Evolutionary conservation across 2,113 vertebrate species (phyloP), one percentile per base, ranked within the genome.

Genomic region (Synchiropus splendidus): DNA sequence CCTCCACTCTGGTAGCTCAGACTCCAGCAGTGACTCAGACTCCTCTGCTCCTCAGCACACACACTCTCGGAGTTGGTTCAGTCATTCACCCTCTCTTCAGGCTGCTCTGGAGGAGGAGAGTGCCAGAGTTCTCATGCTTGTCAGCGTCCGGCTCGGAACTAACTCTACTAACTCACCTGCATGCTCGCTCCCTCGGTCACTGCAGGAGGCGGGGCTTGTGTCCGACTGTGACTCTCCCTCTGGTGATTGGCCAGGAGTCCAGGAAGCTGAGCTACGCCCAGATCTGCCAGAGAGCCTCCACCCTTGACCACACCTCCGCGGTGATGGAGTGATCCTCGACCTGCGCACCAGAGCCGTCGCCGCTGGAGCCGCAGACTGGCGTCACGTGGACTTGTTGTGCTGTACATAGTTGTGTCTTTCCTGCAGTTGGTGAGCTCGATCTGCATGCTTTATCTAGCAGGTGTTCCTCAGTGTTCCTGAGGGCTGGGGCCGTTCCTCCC

Each of bases 181-280:
- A 15, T 37, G 14, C 9, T 10, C 16, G 34, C 34, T 36, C 6
- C 12, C 14, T 36, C 14, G 34, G 12, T 16, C 14, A 9, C 10
- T 15, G 15, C 16, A 14, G 12, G 35, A 12, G 6, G 3, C n/a
- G 35, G 12, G 35, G 34, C 9, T 6, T 36, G 34, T 36, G 34
- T 13, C 13, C 14, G 36, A 37, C 36, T 12, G 18, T 45, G 18
- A 70, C n/a, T 4, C 8, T 6, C 12, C 5, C 6, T 4, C 4
- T 27, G 70, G 18, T 70, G 54, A 27, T 54, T 70, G 47, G n/a
- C 33, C 75, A 94, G 92, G 88, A 90, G 75, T 54, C 88, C 37
- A 80, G 86, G 61, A 92, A 87, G 78, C 83, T 78, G 42, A 94
- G 89, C 82, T 93, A 94, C 1, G 88, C 90, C 0, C 81, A 90